Evolutionary conservation across 2,113 vertebrate species (phyloP).

Genomic region (Thinocorus orbignyianus): DNA sequence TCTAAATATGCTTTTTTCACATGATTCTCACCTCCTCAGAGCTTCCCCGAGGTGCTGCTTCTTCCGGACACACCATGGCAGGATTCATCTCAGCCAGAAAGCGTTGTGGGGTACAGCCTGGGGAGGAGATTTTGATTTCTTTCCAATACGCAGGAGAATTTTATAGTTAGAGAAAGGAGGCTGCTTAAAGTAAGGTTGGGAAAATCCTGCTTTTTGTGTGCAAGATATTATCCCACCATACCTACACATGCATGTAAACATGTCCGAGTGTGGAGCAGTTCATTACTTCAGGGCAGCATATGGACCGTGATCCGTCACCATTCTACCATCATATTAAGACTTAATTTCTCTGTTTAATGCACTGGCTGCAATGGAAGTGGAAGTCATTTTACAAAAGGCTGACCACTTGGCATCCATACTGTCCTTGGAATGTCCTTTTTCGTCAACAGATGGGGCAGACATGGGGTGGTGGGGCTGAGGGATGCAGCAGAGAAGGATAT

Average conservation of each 20-base stretch:
- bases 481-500: background rate
- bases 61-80: background rate
- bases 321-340: background rate
- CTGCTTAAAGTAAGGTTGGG: background rate
- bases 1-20: background rate
- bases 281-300: background rate
- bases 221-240: background rate
- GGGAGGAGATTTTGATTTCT: background rate
- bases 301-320: background rate
- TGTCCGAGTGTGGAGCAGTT: fast-evolving
- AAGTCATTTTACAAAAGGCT: background rate
- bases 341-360: background rate
- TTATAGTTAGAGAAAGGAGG: background rate
- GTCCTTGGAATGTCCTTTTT: background rate
- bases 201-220: background rate
- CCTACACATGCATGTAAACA: no score
- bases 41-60: background rate
- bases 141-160: background rate
- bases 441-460: background rate
- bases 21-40: background rate
- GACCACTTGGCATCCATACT: background rate
- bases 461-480: background rate
- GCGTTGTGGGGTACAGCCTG: background rate
- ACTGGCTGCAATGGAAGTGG: background rate
- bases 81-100: background rate